These are phyloP conservation scores for Mesoligia furuncula DNA, from an alignment of 2,888 invertebrate genomes.

Conservation along the genomic window DNA sequence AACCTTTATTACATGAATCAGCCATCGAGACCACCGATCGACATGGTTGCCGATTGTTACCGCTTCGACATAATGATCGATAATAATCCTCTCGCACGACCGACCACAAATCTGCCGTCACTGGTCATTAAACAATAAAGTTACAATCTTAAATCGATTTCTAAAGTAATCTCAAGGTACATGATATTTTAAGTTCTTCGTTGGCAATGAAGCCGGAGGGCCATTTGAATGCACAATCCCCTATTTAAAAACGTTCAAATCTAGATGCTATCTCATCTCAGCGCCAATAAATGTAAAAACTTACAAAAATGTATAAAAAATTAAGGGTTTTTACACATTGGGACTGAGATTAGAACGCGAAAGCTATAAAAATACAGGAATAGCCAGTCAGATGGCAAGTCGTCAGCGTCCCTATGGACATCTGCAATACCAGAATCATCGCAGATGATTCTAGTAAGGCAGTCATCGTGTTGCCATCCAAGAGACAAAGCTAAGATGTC, in stretches of 20 bases:
- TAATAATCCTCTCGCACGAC: slow-evolving; percentile 41
- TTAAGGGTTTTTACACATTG: neutral
- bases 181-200: neutral
- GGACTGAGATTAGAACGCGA: neutral
- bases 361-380: neutral
- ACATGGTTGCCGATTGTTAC: neutral
- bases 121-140: neutral
- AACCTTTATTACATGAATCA: neutral
- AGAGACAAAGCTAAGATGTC: neutral
- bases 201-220: neutral
- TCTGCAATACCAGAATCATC: neutral
- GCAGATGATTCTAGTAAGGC: neutral
- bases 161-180: slow-evolving; percentile 1
- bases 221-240: neutral
- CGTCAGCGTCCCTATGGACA: neutral
- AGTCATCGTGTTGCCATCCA: neutral
- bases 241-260: neutral
- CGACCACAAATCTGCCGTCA: slow-evolving; percentile 9
- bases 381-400: neutral
- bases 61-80: slow-evolving; percentile 20
- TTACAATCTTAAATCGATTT: slow-evolving; percentile 14
- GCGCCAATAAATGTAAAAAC: neutral
- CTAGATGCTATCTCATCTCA: neutral
- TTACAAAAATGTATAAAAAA: neutral
- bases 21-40: neutral